A percentile compares a stretch with the other conserved stretches of the same genome.
Conservation (phyloP, 2,888 invertebrate species). For the Luperina nickerlii region DNA sequence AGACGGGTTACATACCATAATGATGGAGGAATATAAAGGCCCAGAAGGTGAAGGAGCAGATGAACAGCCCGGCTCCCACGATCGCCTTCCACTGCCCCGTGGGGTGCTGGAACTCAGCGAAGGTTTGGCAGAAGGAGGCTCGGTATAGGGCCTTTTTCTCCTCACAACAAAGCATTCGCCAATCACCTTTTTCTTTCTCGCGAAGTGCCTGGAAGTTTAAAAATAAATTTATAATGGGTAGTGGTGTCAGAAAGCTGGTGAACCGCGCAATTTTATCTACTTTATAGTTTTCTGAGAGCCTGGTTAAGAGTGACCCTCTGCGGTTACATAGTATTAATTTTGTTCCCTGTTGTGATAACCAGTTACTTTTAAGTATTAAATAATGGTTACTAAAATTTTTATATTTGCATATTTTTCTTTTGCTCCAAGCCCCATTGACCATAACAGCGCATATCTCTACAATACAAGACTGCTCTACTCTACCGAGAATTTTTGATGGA, state of each 20-base stretch:
- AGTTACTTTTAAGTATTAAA: not conserved
- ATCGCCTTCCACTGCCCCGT: conserved; percentile 95
- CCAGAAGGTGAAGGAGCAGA: conserved; percentile 87
- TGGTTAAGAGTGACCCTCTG: not conserved
- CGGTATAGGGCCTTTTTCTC: conserved; percentile 98
- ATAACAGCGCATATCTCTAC: not conserved
- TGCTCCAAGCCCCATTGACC: not conserved
- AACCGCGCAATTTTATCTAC: not conserved
- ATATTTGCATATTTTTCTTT: not conserved
- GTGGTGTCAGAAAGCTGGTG: not conserved
- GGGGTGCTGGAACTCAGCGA: conserved; percentile 95
- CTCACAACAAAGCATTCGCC: conserved; percentile 96
- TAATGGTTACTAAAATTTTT: not conserved
- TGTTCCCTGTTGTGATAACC: not conserved
- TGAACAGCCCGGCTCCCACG: conserved; percentile 89
- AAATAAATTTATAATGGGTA: not conserved
- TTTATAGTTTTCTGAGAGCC: not conserved
- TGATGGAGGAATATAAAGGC: conserved; percentile 90
- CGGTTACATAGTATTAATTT: not conserved
- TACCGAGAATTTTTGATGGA: not conserved
- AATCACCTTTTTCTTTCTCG: conserved; percentile 98
- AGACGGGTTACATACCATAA: conserved; percentile 86
- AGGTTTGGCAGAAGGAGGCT: conserved; percentile 98
- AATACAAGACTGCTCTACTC: not conserved
- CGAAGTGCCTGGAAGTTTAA: conserved; percentile 91